Conservation (phyloP, 2,797 vertebrate species). For the Tachyglossus aculeatus region DNA sequence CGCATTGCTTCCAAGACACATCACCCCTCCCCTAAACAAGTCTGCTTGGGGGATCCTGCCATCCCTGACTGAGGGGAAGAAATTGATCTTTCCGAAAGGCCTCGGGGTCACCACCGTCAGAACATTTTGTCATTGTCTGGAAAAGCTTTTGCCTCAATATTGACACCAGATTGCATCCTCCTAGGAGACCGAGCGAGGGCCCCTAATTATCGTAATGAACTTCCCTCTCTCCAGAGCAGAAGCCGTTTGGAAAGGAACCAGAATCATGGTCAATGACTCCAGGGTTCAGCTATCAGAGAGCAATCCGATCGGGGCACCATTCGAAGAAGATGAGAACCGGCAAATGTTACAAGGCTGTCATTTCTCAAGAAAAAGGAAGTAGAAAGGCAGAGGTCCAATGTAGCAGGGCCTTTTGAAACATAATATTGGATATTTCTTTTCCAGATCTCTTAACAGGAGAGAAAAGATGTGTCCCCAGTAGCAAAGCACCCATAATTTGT, state of each 20-base stretch:
- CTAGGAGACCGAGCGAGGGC: not conserved
- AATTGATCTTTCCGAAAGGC: slow-evolving; percentile 1
- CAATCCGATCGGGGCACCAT: not conserved
- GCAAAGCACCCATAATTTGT: too few relatives aligned
- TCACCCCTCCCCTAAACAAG: not conserved
- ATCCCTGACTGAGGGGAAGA: not conserved
- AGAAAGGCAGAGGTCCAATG: too few relatives aligned
- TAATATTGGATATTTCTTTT: too few relatives aligned
- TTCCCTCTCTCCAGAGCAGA: slow-evolving; percentile 9
- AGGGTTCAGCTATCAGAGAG: not conserved
- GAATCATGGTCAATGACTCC: slow-evolving; percentile 12
- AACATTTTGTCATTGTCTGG: slow-evolving; percentile 21
- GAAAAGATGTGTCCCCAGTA: too few relatives aligned
- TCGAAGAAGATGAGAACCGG: not conserved
- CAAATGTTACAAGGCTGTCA: not conserved
- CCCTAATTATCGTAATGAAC: slow-evolving; percentile 42
- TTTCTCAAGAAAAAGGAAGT: too few relatives aligned
- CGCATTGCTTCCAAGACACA: not conserved
- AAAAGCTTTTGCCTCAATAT: slow-evolving; percentile 20
- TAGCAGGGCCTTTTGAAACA: too few relatives aligned
- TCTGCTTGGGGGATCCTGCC: not conserved
- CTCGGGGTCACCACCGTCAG: slow-evolving; percentile 18
- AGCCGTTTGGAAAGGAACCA: slow-evolving; percentile 26
- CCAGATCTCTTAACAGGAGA: too few relatives aligned
- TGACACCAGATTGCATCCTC: slow-evolving; percentile 17